Conservation (phyloP, 2,888 invertebrate species). For the Lasioglossum marginatum region DNA sequence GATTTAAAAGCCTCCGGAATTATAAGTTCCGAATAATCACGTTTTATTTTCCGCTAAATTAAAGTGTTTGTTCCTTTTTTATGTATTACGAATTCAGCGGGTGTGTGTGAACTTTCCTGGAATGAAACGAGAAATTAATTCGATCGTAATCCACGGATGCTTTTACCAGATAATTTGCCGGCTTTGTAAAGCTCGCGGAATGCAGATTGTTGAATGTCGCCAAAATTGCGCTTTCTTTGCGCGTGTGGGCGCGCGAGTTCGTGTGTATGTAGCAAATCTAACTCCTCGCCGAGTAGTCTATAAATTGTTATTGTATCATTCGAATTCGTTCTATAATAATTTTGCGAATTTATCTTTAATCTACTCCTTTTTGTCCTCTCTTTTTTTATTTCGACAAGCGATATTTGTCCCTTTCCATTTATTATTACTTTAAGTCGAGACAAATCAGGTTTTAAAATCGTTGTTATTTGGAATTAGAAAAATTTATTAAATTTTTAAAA, state of each 20-base stretch:
- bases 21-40: not conserved
- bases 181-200: not conserved
- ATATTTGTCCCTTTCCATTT: not conserved
- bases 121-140: conserved; percentile 11
- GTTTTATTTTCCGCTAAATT: not conserved
- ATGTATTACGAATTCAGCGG: not conserved
- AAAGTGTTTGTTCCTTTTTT: not conserved
- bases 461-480: not conserved
- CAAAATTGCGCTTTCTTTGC: conserved; percentile 6
- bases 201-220: not conserved
- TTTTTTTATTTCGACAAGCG: not conserved
- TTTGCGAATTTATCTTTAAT: not conserved
- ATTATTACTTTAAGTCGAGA: not conserved
- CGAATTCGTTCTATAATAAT: not conserved
- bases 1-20: not conserved
- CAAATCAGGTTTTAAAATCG: not conserved
- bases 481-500: too few relatives aligned
- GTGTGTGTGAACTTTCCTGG: not conserved
- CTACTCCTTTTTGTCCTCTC: not conserved
- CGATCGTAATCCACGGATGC: not conserved
- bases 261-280: not conserved
- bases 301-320: not conserved
- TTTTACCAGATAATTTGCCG: not conserved
- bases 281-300: not conserved
- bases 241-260: not conserved